Base-by-base conservation (phyloP, 2,888 invertebrate genomes). In the Thera obeliscata region DNA sequence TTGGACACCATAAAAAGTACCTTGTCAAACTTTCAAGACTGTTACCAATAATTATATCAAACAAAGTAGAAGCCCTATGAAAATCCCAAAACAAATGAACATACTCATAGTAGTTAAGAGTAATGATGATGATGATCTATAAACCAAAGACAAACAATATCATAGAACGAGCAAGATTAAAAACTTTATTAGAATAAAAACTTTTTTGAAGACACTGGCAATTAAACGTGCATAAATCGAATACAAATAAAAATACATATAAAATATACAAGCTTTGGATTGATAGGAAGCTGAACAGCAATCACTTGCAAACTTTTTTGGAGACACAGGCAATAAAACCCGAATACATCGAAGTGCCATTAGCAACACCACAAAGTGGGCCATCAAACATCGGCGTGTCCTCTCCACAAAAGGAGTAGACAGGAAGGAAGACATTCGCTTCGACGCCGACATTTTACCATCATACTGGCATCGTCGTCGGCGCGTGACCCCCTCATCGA, bases 381-480 rank as follows among this genome's bases (percentile, higher is more conserved):
- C 66, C 70, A 76, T 73, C 79, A 78, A 76, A 76, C 77, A 78
- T 77, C 76, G 75, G 75, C 75, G 75, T 43, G 76, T 46, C 57
- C 22, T 56, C 56, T 56, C 22, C 61, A 79, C 60, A 59, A 59
- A 82, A 81, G 78, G 77, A 78, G 73, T 77, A 83, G 82, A 83
- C 84, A 88, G 89, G 90, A 89, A 90, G 89, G 88, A 89, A 89
- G 82, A 79, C 78, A 75, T 81, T 82, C 85, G 82, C 83, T 36
- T 83, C 81, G 83, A 78, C 86, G 87, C 83, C 82, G 80, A 56
- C 65, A 83, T 87, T 86, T 85, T 83, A 85, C 84, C 83, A 87
- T 81, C 84, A 80, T 69, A 59, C 73, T 72, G 64, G 62, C 38
- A 41, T 9, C 22, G 66, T 5, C 57, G 36, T 9, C 69, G 52